Percentiles rank a stretch among this genome's conserved stretches.
phyloP scores from a whole-genome alignment of 2,797 vertebrate genomes.

The Hydrolagus colliei region DNA sequence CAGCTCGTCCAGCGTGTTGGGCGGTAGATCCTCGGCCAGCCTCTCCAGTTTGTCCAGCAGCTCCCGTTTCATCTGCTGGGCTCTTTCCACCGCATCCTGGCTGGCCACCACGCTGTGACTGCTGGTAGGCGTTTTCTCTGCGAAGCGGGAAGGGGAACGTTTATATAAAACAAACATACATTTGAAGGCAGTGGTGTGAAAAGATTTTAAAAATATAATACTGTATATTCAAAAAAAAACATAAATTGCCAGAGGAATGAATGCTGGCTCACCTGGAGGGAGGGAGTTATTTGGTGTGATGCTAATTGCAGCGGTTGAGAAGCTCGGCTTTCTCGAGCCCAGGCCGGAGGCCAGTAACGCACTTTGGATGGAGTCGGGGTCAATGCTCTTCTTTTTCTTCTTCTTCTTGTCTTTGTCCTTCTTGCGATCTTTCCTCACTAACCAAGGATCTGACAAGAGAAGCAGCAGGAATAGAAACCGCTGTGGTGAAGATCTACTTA shows the following conservation, averaged over 20 bases:
- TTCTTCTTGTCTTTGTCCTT: slow-evolving; percentile 84
- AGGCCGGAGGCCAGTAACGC: slow-evolving; percentile 97
- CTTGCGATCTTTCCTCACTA: slow-evolving; percentile 95
- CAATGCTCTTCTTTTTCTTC: slow-evolving; percentile 81
- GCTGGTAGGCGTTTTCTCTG: slow-evolving; percentile 48
- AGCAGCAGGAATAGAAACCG: not conserved
- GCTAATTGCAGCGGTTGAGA: slow-evolving; percentile 68
- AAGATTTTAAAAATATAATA: not conserved
- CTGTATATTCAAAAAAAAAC: slow-evolving; percentile 34
- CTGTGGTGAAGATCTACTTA: not conserved
- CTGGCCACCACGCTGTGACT: slow-evolving; percentile 78
- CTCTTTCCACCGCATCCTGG: slow-evolving; percentile 88
- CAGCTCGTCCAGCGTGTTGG: slow-evolving; percentile 91
- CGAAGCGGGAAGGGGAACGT: slow-evolving; percentile 21
- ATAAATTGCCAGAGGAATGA: slow-evolving; percentile 16
- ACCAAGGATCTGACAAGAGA: slow-evolving; percentile 76
- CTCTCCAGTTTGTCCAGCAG: slow-evolving; percentile 83
- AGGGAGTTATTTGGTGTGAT: slow-evolving; percentile 50
- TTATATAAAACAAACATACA: not conserved
- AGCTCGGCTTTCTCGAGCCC: slow-evolving; percentile 81
- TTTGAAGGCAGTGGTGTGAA: not conserved
- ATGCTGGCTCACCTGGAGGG: slow-evolving; percentile 49
- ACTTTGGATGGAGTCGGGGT: slow-evolving; percentile 98
- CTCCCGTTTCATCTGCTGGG: slow-evolving; percentile 90
- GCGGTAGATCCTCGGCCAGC: slow-evolving; percentile 81